These are phyloP conservation scores for Doryteuthis pealeii DNA, from an alignment of 1,140 invertebrate genomes.

Conservation along the genomic window DNA sequence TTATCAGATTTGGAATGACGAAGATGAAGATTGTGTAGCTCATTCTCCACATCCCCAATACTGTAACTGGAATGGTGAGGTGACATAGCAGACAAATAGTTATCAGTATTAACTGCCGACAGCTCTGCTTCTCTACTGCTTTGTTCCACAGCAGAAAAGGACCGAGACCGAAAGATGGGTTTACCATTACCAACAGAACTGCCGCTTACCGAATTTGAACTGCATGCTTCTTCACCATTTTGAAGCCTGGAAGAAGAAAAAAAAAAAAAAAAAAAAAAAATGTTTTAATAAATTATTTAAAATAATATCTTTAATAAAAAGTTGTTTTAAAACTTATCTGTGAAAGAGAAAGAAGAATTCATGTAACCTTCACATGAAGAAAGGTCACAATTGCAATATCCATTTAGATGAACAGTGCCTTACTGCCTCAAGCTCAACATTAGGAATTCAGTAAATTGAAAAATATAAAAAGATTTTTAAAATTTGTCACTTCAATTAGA, in stretches of 20 bases:
- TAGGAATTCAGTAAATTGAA: no score
- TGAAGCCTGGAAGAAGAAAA: background rate
- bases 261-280: background rate
- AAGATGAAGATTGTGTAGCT: background rate
- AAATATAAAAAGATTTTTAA: no score
- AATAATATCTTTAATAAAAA: no score
- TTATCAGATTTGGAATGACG: background rate
- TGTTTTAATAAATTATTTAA: background rate
- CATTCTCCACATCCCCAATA: background rate
- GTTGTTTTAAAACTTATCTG: no score
- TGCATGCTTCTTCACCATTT: background rate
- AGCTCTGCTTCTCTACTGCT: no score
- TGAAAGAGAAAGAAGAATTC: no score
- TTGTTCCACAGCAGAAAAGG: background rate
- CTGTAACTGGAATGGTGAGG: background rate
- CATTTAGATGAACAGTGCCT: no score
- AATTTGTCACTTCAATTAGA: no score
- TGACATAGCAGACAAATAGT: background rate
- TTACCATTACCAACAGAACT: background rate
- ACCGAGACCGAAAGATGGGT: conserved; percentile 1
- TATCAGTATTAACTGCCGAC: no score
- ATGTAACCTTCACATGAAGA: no score
- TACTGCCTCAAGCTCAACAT: no score
- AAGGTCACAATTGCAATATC: no score
- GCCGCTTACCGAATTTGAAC: background rate